phyloP scores from a whole-genome alignment of 1,140 invertebrate species.

The Drosophila sproati region DNA sequence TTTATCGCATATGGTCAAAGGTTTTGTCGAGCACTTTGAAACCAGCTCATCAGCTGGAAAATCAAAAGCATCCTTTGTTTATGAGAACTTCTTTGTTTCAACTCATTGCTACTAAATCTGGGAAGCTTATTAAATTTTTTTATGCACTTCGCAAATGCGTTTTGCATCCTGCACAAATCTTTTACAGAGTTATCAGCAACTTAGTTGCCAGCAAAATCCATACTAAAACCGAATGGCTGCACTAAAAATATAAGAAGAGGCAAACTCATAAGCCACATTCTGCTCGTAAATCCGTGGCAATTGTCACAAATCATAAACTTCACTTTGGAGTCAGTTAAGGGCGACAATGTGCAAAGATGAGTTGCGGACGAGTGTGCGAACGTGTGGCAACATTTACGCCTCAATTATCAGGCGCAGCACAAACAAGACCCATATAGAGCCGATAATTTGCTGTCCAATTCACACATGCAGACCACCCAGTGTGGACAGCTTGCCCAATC shows the following conservation, averaged over 20 bases:
- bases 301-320: constrained; percentile 54
- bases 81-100: constrained; percentile 55
- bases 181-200: constrained; percentile 68
- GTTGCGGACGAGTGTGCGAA: constrained; percentile 36
- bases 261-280: neutral
- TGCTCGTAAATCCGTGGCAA: constrained; percentile 49
- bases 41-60: constrained; percentile 67
- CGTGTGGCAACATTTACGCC: constrained; percentile 78
- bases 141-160: constrained; percentile 60
- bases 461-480: constrained; percentile 68
- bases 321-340: constrained; percentile 35
- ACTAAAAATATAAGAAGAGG: neutral
- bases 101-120: constrained; percentile 43
- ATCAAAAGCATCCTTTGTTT: constrained; percentile 72
- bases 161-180: constrained; percentile 46
- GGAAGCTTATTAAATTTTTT: constrained; percentile 71
- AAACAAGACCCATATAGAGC: constrained; percentile 45
- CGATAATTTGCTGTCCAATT: constrained; percentile 72
- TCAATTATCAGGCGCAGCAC: constrained; percentile 70
- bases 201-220: constrained; percentile 45
- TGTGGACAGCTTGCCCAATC: constrained; percentile 49
- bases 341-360: constrained; percentile 49
- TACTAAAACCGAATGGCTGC: constrained; percentile 28
- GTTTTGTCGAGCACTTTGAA: constrained; percentile 61
- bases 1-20: constrained; percentile 78